Evolutionary conservation across 2,888 invertebrate species (phyloP), one percentile per base, ranked within the genome.

Genomic region (Arctia plantaginis): DNA sequence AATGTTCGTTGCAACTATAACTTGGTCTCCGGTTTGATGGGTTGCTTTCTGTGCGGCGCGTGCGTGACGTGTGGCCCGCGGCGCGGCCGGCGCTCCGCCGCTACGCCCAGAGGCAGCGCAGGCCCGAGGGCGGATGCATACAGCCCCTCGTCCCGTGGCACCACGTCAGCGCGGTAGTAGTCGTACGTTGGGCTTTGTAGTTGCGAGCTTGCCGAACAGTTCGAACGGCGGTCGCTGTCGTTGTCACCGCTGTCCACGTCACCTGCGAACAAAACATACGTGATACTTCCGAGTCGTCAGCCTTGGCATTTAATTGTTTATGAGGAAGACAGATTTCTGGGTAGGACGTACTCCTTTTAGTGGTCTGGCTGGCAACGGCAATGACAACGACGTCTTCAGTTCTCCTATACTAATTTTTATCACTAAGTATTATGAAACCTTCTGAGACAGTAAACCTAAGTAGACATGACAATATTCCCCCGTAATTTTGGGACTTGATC

Each of bases 181-280:
- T 84, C 86, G 86, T 89, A 89, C 3, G 88, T 86, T 6, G 87
- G 86, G 59, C 88, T 84, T 74, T 89, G 90, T 30, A 89, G 85
- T 77, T 94, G 93, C 1, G 96, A 93, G 2, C 90, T 84, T 12
- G 91, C 93, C 0, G 96, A 96, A 71, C 93, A 91, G 88, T 94
- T 92, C 0, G 95, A 95, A 41, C 94, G 94, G 6, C 91, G 92
- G 75, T 94, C 95, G 80, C 96, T 96, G 85, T 97, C 97, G 87
- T 97, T 97, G 82, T 98, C 98, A 80, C 97, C 98, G 69, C 98
- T 98, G 93, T 98, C 98, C 12, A 98, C 98, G 91, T 98, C 98
- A 75, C 97, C 97, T 97, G 89, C 30, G 23, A 55, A 15, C 20
- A 20, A 27, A 30, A 33, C 70, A 30, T 27, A 59, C 12, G 3